Base-by-base conservation (phyloP, 2,888 invertebrate genomes). In the Cenopis cana region DNA sequence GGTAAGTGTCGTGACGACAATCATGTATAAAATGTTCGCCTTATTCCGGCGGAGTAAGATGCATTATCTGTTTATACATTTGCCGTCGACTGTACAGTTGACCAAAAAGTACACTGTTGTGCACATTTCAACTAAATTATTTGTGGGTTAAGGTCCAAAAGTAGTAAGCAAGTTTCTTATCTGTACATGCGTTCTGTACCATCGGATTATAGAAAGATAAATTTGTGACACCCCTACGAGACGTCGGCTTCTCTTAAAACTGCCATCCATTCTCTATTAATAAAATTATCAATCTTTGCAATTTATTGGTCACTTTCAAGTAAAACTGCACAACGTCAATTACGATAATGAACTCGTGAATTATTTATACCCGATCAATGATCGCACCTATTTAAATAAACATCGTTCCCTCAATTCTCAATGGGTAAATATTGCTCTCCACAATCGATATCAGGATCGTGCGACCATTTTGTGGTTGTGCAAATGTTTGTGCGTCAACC, bases 401-500 rank as follows among this genome's bases (percentile, higher is more conserved):
- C 41, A 46, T 14, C 60, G n/a, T 52, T 18, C 50, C 11, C 50
- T 11, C 38, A 24, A 24, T 64, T 54, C 3, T 17, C 36, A 52
- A 18, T 36, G 36, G 36, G 11, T 49, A 64, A 50, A 62, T 54
- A 54, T 38, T 14, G 8, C 52, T 33, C 5, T 20, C 17, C 12
- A 5, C 52, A 12, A 20, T 1, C 49, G 18, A 50, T 50, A 18
- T 33, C 36, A 24, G 20, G n/a, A 12, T 29, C 55, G 54, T 12
- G 41, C 41, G 20, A 54, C 20, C 54, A 54, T 52, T 57, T 52
- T 52, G 41, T 61, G 68, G 60, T 68, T 50, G 18, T 36, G 55
- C 49, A 56, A 66, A 71, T 67, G 36, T 71, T 67, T 71, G 55
- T 24, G 55, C 49, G 33, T 36, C 60, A 66, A 55, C 61, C 71